Conservation (phyloP, 2,797 vertebrate genomes). For the Cacajao melanocephalus region DNA sequence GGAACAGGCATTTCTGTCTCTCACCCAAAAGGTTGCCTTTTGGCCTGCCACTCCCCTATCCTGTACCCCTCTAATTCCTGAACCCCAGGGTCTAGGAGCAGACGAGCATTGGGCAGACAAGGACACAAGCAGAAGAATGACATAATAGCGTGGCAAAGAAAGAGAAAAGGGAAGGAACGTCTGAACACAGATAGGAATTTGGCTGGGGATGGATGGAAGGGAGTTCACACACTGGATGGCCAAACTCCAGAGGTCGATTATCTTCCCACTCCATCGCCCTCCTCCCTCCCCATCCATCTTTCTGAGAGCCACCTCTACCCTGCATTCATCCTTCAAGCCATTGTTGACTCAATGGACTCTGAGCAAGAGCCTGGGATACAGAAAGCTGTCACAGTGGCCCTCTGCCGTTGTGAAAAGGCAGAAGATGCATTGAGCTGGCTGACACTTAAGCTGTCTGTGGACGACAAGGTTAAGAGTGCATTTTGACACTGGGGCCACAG, state of each 20-base stretch:
- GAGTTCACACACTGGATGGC: not conserved
- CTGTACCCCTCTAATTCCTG: accelerated
- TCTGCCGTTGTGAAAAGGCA: not conserved
- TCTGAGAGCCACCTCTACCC: not conserved
- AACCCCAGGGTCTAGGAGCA: not conserved
- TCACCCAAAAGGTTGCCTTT: not conserved
- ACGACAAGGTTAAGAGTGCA: not conserved
- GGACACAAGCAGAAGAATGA: not conserved
- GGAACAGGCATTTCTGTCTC: not conserved
- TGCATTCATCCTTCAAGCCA: not conserved
- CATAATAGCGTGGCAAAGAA: not conserved
- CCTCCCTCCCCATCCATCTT: not conserved
- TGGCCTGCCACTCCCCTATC: not conserved
- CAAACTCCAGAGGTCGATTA: not conserved
- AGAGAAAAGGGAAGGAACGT: not conserved
- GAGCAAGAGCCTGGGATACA: not conserved
- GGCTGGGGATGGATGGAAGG: not conserved
- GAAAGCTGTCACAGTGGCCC: not conserved
- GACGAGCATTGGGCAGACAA: not conserved
- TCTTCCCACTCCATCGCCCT: not conserved
- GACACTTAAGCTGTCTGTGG: not conserved
- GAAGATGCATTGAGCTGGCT: not conserved
- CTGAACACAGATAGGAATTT: not conserved
- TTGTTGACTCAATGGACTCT: not conserved
- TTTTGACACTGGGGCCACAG: not conserved